Evolutionary conservation across 1,140 invertebrate species (phyloP).

Genomic region (Lepidurus arcticus): DNA sequence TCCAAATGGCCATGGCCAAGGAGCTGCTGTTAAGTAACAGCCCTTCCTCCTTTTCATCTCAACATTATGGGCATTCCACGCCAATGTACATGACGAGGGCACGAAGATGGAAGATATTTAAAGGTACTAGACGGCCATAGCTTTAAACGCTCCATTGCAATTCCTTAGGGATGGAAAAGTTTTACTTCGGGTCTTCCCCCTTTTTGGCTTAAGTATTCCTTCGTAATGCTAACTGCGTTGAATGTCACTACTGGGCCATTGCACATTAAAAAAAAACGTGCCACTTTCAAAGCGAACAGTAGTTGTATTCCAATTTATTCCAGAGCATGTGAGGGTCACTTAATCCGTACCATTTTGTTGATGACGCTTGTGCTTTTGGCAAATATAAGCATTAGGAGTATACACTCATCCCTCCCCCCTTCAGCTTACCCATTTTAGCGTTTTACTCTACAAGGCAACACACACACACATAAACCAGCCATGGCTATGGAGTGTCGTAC

Average conservation of each 20-base stretch:
- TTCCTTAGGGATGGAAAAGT: background rate
- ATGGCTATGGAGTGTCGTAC: background rate
- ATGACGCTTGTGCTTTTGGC: background rate
- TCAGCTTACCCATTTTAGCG: background rate
- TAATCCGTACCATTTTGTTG: background rate
- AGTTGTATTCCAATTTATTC: background rate
- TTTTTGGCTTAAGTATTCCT: too few species aligned
- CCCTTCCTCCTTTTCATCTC: background rate
- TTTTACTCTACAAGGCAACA: background rate
- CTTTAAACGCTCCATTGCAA: background rate
- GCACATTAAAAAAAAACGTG: too few species aligned
- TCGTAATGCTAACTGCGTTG: too few species aligned
- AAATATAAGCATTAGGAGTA: background rate
- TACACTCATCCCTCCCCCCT: background rate
- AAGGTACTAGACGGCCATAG: background rate
- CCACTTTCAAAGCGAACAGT: too few species aligned
- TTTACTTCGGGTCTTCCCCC: background rate
- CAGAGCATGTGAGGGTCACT: background rate
- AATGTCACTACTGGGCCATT: too few species aligned
- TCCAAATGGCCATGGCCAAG: background rate
- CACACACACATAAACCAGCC: background rate
- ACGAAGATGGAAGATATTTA: background rate
- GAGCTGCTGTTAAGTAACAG: constrained; percentile 8
- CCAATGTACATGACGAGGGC: background rate
- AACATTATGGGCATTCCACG: background rate